Evolutionary conservation across 53 echinoderm and acorn worm genomes (phyloP), one percentile per base, ranked within the genome.

Genomic region (Patiria pectinifera): DNA sequence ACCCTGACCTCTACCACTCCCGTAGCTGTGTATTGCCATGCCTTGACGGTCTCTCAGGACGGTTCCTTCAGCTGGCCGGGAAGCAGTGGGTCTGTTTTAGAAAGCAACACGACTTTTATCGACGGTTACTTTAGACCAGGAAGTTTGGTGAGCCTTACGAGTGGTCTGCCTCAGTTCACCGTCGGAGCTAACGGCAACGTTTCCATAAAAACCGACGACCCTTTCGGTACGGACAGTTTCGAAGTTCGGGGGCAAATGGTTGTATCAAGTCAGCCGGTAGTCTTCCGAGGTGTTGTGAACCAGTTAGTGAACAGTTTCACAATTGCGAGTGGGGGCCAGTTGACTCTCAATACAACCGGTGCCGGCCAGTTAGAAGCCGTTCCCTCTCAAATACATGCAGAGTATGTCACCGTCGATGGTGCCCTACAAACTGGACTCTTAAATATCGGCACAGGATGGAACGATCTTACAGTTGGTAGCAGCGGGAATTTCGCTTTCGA

Each of bases 21-120:
- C 21, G 44, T 96, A 22, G 82, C 85, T 46, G 62, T 96, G 21
- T 66, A 92, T 45, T 86, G 94, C 35, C 10, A 45, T 18, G 48
- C 15, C 44, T 91, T 96, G 80, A 87, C 94, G 6, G 76, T 96
- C 7, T 78, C 79, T 12, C 70, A 80, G 24, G 89, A 72, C 59
- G 95, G 97, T 0, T 72, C 92, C n/a, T 53, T 97, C 58, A 71
- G 69, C 13, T 97, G 97, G 97, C 93, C 93, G 10, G 94, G 95
- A 25, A 80, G 62, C 69, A 71, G 23, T 49, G 59, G 75, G 26
- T 95, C 95, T 0, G n/a, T 93, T 14, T 77, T 95, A 6, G 86
- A 88, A 24, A 93, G 94, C 88, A 89, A 91, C 79, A 89, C 87
- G 4, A 85, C 89, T 35, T 62, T 46, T 45, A 84, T 97, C 11